These are phyloP conservation scores for Archilochus colubris DNA, from an alignment of 2,113 vertebrate genomes.

Conservation along the genomic window DNA sequence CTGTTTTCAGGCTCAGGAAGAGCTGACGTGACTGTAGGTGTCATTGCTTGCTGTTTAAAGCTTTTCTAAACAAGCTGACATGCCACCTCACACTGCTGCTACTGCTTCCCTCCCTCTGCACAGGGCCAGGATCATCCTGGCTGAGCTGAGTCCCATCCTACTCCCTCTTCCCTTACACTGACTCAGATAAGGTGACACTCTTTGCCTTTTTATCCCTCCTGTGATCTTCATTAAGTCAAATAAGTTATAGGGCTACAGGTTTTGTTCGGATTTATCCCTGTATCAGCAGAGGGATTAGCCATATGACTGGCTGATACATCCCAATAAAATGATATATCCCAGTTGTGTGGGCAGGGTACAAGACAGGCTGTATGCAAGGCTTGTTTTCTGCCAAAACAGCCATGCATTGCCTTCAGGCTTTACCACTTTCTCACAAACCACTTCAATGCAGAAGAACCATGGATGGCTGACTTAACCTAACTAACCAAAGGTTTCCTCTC, in stretches of 20 bases:
- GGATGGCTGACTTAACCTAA: background rate
- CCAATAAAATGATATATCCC: background rate
- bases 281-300: background rate
- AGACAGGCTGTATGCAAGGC: background rate
- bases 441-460: background rate
- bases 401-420: background rate
- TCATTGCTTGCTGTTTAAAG: background rate
- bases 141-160: background rate
- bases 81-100: background rate
- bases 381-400: background rate
- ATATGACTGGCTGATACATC: background rate
- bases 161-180: background rate
- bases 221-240: background rate
- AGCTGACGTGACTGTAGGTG: background rate
- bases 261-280: background rate
- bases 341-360: background rate
- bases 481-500: background rate
- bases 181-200: background rate
- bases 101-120: background rate
- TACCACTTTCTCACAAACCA: background rate
- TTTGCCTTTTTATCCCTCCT: background rate
- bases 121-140: background rate
- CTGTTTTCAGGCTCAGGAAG: background rate
- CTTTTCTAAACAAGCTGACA: background rate
- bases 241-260: background rate